Conservation (phyloP, 2,113 vertebrate genomes). For the Notarius lentiginosus region DNA sequence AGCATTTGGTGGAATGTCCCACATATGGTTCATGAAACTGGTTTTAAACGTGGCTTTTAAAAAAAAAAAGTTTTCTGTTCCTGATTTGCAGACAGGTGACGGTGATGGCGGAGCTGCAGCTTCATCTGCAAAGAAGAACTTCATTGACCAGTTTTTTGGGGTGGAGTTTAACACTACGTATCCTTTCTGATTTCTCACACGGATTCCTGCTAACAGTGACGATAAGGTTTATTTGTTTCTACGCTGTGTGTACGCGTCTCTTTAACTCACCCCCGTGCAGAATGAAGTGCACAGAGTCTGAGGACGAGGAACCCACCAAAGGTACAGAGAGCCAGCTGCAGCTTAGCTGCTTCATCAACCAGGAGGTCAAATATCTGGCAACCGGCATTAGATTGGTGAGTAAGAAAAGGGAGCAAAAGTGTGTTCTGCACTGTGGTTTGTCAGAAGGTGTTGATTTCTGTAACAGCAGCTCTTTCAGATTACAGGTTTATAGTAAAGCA, state of each 20-base stretch:
- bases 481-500: background rate
- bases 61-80: background rate
- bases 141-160: slow-evolving; percentile 97
- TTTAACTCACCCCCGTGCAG: slow-evolving; percentile 74
- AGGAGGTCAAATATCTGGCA: slow-evolving; percentile 97
- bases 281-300: slow-evolving; percentile 98
- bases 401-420: background rate
- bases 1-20: too few species aligned
- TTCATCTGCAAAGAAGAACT: slow-evolving; percentile 89
- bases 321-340: slow-evolving; percentile 95
- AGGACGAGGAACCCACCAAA: slow-evolving; percentile 93
- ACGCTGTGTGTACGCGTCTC: background rate
- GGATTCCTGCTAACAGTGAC: too few species aligned
- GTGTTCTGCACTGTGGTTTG: background rate
- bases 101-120: slow-evolving; percentile 67
- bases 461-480: background rate
- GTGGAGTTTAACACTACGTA: slow-evolving; percentile 97
- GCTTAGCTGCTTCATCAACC: slow-evolving; percentile 98
- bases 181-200: slow-evolving; percentile 69
- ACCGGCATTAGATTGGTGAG: slow-evolving; percentile 94
- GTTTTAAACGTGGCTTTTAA: background rate
- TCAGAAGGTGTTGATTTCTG: background rate
- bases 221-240: too few species aligned
- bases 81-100: slow-evolving; percentile 60
- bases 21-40: background rate